These are phyloP conservation scores for Gastrophryne carolinensis DNA, from an alignment of 2,797 vertebrate genomes.

Conservation along the genomic window DNA sequence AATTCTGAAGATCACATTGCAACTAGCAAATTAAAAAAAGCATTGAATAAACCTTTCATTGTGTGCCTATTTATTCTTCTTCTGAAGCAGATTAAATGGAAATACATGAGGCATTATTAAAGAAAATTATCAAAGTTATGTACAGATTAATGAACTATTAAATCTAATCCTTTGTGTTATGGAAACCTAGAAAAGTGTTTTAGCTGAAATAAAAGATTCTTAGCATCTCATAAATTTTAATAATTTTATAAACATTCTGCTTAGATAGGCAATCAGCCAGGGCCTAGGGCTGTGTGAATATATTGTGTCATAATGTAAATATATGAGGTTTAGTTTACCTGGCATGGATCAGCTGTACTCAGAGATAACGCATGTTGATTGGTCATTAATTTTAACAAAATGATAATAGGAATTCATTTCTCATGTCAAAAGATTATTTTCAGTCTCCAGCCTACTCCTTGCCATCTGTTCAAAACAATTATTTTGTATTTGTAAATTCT, in stretches of 20 bases:
- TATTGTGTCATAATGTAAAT: constrained; percentile 53
- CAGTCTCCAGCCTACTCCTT: constrained; percentile 46
- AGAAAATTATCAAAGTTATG: constrained; percentile 65
- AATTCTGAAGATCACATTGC: constrained; percentile 52
- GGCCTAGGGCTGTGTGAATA: constrained; percentile 54
- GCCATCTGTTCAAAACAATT: constrained; percentile 43
- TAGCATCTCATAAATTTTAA: constrained; percentile 68
- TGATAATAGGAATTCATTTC: constrained; percentile 48
- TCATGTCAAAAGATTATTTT: constrained; percentile 51
- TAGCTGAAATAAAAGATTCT: constrained; percentile 61
- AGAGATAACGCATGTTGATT: constrained; percentile 43
- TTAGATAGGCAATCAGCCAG: constrained; percentile 56
- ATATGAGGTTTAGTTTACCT: constrained; percentile 59
- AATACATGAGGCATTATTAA: constrained; percentile 64
- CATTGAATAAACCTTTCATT: constrained; percentile 62
- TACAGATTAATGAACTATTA: constrained; percentile 70
- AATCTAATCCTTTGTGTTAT: constrained; percentile 70
- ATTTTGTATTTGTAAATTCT: constrained; percentile 37
- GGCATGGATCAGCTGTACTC: constrained; percentile 55
- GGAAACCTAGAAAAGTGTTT: constrained; percentile 67
- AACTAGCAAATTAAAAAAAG: constrained; percentile 62
- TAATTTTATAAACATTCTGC: constrained; percentile 69
- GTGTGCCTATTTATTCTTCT: constrained; percentile 64
- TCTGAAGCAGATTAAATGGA: constrained; percentile 63
- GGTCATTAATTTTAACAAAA: constrained; percentile 63